Evolutionary conservation across 2,113 vertebrate genomes (phyloP).

Genomic region (Pao palembangensis): DNA sequence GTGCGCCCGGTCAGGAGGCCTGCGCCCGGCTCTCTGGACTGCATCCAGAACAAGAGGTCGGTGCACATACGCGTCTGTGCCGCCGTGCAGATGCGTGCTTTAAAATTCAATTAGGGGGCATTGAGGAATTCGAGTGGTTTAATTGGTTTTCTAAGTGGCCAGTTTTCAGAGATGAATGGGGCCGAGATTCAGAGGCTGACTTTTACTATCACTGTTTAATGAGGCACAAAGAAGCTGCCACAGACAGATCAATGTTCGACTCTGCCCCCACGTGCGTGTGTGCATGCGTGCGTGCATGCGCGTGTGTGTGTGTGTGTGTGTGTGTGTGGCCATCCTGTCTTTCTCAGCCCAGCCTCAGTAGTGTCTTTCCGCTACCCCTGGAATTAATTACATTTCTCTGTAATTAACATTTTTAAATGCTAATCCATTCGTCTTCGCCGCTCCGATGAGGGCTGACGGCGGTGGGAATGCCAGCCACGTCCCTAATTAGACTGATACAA

Average conservation of each 20-base stretch:
- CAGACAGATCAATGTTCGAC: conserved; percentile 69
- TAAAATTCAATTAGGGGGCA: conserved; percentile 74
- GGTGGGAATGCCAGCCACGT: conserved; percentile 54
- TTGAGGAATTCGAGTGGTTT: conserved; percentile 74
- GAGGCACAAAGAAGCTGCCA: conserved; percentile 57
- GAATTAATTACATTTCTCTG: conserved; percentile 74
- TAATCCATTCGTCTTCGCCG: conserved; percentile 68
- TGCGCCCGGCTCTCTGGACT: conserved; percentile 39
- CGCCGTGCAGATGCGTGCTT: conserved; percentile 26
- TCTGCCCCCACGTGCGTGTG: conserved; percentile 13
- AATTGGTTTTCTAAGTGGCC: conserved; percentile 79
- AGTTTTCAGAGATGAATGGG: conserved; percentile 72
- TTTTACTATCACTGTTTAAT: conserved; percentile 76
- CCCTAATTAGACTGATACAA: conserved; percentile 62
- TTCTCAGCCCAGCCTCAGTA: conserved; percentile 32
- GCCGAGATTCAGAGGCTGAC: conserved; percentile 54
- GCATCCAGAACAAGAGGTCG: conserved; percentile 34
- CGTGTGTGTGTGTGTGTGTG: conserved; percentile 5
- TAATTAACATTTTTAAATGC: conserved; percentile 75
- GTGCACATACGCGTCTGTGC: neutral
- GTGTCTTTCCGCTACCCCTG: conserved; percentile 45
- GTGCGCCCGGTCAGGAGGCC: conserved; percentile 25
- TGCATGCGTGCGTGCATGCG: conserved; percentile 1
- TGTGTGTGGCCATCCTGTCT: conserved; percentile 42
- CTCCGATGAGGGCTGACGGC: conserved; percentile 47